Percentiles rank a stretch among this genome's conserved stretches.
These are phyloP conservation scores for Hemicordylus capensis DNA, from an alignment of 2,113 vertebrate genomes.

Conservation along the genomic window DNA sequence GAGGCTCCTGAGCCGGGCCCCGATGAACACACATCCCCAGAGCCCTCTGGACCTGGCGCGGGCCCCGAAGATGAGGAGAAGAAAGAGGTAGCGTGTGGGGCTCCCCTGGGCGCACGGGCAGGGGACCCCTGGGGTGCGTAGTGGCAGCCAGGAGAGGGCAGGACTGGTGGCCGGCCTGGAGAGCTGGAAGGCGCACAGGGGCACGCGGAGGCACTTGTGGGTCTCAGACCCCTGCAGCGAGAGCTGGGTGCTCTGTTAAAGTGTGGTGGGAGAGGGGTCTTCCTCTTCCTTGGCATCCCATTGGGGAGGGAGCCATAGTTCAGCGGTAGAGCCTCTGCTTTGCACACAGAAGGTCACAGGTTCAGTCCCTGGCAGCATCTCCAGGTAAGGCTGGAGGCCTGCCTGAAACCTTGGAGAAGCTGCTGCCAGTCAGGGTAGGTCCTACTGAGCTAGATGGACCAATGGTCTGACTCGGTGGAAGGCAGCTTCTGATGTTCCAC, in stretches of 20 bases:
- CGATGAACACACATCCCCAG: slow-evolving; percentile 3
- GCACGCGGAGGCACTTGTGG: neutral
- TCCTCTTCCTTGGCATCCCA: neutral
- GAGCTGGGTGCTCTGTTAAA: neutral
- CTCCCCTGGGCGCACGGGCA: slow-evolving; percentile 14
- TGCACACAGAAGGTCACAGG: too few relatives aligned
- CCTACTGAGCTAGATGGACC: too few relatives aligned
- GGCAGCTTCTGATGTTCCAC: too few relatives aligned
- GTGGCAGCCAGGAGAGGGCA: neutral
- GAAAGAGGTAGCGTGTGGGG: slow-evolving; percentile 74
- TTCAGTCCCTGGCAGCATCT: too few relatives aligned
- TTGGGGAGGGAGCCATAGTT: too few relatives aligned
- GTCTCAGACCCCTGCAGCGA: neutral
- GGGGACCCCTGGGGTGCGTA: slow-evolving; percentile 17
- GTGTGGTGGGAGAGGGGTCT: too few relatives aligned
- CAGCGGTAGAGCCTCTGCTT: too few relatives aligned
- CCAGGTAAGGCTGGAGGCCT: too few relatives aligned
- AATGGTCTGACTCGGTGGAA: too few relatives aligned
- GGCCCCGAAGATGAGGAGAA: slow-evolving; percentile 71
- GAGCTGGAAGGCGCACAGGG: neutral
- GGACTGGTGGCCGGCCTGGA: slow-evolving; percentile 4
- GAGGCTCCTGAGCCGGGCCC: slow-evolving; percentile 5
- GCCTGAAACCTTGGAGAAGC: too few relatives aligned
- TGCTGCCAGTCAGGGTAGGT: too few relatives aligned
- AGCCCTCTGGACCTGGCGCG: slow-evolving; percentile 47